Conservation (phyloP, 2,888 invertebrate species). For the Andrena haemorrhoa region DNA sequence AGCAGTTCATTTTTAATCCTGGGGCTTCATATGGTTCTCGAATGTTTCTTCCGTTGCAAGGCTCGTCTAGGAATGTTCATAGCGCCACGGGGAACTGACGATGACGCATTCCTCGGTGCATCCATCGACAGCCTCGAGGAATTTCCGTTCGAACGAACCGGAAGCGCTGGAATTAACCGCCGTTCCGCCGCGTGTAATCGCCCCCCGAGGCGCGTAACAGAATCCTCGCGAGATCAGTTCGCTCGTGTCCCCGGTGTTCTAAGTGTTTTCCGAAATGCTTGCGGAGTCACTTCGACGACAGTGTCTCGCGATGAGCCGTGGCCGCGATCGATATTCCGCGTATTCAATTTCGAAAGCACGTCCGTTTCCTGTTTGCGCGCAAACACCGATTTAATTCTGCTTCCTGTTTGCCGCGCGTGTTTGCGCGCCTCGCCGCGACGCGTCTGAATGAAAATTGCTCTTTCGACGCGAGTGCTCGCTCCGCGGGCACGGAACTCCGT, state of each 20-base stretch:
- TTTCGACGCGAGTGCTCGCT: conserved; percentile 44
- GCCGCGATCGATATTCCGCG: conserved; percentile 61
- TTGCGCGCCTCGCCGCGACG: conserved; percentile 59
- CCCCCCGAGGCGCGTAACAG: too few species aligned
- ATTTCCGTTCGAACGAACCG: too few species aligned
- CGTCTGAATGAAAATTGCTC: conserved; percentile 69
- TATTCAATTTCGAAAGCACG: conserved; percentile 76
- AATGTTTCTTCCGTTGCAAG: too few species aligned
- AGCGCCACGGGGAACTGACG: too few species aligned
- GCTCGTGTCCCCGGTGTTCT: not conserved
- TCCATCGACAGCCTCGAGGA: too few species aligned
- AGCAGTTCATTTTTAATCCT: not conserved
- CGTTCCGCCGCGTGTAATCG: too few species aligned
- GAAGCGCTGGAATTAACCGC: too few species aligned
- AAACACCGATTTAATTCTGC: conserved; percentile 78
- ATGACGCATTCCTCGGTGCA: too few species aligned
- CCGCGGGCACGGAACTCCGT: conserved; percentile 13
- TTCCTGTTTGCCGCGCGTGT: conserved; percentile 75
- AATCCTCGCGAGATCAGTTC: not conserved
- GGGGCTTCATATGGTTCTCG: not conserved
- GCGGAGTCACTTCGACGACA: not conserved
- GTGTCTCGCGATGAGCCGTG: conserved; percentile 10
- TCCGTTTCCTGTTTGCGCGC: conserved; percentile 75
- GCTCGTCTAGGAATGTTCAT: too few species aligned
- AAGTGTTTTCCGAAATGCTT: not conserved